Percentiles rank a stretch among this genome's conserved stretches.
phyloP scores from a whole-genome alignment of 2,797 vertebrate genomes.

The Sus cebifrons region DNA sequence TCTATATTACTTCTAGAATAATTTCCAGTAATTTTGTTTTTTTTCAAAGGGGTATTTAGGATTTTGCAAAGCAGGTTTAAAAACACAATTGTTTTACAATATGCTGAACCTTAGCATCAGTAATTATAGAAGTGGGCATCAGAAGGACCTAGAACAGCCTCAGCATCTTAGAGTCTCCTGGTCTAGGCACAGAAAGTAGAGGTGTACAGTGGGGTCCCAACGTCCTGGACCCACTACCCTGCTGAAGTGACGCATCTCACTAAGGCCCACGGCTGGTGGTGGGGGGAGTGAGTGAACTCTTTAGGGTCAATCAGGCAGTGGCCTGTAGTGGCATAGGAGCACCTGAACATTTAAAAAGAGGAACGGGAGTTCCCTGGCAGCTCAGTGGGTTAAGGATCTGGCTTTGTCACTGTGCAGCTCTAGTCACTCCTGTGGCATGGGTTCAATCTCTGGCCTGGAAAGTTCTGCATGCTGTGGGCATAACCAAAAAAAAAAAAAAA shows the following conservation, averaged over 20 bases:
- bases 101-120: not conserved
- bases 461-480: too few species aligned
- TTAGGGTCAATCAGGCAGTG: rapidly evolving
- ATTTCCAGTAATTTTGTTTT: not conserved
- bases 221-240: rapidly evolving
- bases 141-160: too few species aligned
- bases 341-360: not conserved
- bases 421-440: too few species aligned
- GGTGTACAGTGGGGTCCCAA: too few species aligned
- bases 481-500: too few species aligned
- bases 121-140: rapidly evolving
- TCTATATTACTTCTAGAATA: not conserved
- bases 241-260: rapidly evolving
- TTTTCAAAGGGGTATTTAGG: not conserved
- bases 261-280: not conserved
- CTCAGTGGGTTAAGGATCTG: too few species aligned
- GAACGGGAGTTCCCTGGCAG: too few species aligned
- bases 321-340: not conserved
- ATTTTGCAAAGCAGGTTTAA: not conserved
- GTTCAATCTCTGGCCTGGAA: too few species aligned
- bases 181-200: not conserved
- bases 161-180: rapidly evolving
- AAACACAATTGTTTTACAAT: not conserved
- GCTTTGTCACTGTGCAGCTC: too few species aligned
- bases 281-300: rapidly evolving